phyloP scores from a whole-genome alignment of 2,113 vertebrate species.

The Vireo altiloquus region DNA sequence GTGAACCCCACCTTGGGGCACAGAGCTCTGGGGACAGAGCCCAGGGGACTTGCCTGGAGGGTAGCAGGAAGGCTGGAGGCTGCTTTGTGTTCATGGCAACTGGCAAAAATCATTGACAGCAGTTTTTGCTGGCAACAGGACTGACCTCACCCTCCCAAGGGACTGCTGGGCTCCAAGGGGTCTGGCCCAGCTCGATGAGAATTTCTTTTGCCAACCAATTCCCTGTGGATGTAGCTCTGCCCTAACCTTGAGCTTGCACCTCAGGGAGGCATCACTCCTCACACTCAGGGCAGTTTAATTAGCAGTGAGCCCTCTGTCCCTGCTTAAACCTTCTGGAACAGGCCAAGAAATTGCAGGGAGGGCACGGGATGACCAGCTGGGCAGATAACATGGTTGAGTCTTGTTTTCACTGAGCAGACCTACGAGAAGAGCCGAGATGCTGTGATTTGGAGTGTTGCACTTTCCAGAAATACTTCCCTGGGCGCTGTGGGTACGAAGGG shows the following conservation, averaged over 20 bases:
- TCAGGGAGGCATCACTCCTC: not conserved
- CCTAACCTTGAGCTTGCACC: not conserved
- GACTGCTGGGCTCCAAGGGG: not conserved
- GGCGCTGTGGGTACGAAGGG: not conserved
- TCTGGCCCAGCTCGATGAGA: not conserved
- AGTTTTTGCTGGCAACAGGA: not conserved
- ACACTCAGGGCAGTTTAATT: not conserved
- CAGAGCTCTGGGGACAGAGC: not conserved
- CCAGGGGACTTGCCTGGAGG: not conserved
- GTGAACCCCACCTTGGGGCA: not conserved
- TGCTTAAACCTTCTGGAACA: not conserved
- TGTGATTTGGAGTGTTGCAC: accelerated
- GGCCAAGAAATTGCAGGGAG: not conserved
- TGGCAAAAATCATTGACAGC: not conserved
- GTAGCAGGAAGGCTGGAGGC: not conserved
- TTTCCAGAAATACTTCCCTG: not conserved
- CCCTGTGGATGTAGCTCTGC: not conserved
- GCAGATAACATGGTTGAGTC: not conserved
- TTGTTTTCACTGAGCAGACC: not conserved
- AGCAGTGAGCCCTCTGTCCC: not conserved
- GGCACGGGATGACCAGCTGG: not conserved
- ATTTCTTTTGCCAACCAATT: not conserved
- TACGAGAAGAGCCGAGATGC: accelerated
- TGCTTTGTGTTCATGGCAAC: not conserved
- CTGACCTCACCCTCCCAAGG: not conserved